A percentile compares a stretch with the other conserved stretches of the same genome.
These are phyloP conservation scores for Cochlearius cochlearius DNA, from an alignment of 2,113 vertebrate genomes.

Conservation along the genomic window DNA sequence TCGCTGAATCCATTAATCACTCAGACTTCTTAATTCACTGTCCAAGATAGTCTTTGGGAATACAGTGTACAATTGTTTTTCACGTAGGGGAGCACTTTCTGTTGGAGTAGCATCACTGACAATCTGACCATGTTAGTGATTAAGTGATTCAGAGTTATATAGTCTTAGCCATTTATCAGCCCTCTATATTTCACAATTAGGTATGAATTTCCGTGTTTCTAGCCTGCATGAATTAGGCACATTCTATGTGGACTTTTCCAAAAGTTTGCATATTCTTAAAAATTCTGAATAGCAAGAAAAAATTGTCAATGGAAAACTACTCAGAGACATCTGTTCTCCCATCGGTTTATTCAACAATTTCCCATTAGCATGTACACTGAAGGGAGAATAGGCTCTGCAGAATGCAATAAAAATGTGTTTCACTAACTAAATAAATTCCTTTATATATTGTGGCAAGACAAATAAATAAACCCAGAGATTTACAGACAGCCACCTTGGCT, in stretches of 20 bases:
- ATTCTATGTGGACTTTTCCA: background rate
- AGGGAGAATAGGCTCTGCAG: conserved; percentile 35
- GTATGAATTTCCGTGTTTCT: background rate
- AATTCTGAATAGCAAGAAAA: conserved; percentile 8
- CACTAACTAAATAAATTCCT: conserved; percentile 61
- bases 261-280: background rate
- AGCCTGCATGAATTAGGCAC: background rate
- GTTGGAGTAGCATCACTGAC: background rate
- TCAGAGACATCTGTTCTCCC: conserved; percentile 18
- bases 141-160: conserved; percentile 4
- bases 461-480: conserved; percentile 62
- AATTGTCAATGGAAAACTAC: conserved; percentile 5
- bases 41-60: background rate
- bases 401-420: conserved; percentile 55
- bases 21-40: background rate
- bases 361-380: conserved; percentile 6
- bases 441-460: conserved; percentile 66
- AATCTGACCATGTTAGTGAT: background rate
- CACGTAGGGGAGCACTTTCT: conserved; percentile 6
- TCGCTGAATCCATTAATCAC: background rate
- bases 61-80: conserved; percentile 4
- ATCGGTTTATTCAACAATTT: conserved; percentile 5
- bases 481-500: conserved; percentile 65
- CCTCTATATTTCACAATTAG: background rate
- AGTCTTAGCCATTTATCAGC: background rate